Conservation (phyloP, 2,888 invertebrate genomes). For the Zaprionus obscuricornis region DNA sequence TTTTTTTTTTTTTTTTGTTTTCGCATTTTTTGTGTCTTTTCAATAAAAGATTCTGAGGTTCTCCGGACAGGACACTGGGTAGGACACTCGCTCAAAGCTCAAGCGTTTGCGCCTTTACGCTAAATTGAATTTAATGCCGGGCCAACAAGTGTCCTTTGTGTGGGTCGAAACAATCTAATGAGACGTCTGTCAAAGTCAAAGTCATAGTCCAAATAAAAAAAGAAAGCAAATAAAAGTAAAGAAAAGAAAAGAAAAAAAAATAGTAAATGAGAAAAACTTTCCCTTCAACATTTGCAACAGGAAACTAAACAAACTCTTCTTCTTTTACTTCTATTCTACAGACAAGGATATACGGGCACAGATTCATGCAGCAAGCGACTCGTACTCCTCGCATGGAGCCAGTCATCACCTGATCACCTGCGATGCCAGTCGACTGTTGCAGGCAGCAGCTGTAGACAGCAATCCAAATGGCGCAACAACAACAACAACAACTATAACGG, state of each 20-base stretch:
- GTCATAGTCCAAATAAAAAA: constrained; percentile 4
- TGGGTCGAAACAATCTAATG: constrained; percentile 57
- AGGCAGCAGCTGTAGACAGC: constrained; percentile 29
- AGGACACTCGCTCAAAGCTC: constrained; percentile 42
- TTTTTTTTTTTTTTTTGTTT: constrained; percentile 19
- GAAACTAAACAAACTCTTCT: constrained; percentile 18
- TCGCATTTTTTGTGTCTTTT: constrained; percentile 42
- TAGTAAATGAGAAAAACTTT: constrained; percentile 8
- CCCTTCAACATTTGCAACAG: constrained; percentile 19
- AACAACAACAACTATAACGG: constrained; percentile 2
- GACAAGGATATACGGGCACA: constrained; percentile 83
- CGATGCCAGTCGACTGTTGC: constrained; percentile 63
- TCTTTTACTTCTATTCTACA: constrained; percentile 39
- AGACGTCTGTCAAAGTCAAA: constrained; percentile 56
- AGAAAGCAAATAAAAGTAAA: no score
- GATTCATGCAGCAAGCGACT: constrained; percentile 67
- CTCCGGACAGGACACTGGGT: constrained; percentile 43
- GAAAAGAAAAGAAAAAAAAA: neutral
- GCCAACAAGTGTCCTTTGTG: constrained; percentile 46
- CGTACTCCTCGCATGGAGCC: constrained; percentile 66
- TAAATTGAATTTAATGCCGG: constrained; percentile 73
- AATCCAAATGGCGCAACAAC: no score
- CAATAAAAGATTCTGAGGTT: constrained; percentile 44
- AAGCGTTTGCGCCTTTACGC: constrained; percentile 71
- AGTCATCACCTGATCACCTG: constrained; percentile 67